phyloP scores from a whole-genome alignment of 1,140 invertebrate genomes.

The Lordiphosa stackelbergi region DNA sequence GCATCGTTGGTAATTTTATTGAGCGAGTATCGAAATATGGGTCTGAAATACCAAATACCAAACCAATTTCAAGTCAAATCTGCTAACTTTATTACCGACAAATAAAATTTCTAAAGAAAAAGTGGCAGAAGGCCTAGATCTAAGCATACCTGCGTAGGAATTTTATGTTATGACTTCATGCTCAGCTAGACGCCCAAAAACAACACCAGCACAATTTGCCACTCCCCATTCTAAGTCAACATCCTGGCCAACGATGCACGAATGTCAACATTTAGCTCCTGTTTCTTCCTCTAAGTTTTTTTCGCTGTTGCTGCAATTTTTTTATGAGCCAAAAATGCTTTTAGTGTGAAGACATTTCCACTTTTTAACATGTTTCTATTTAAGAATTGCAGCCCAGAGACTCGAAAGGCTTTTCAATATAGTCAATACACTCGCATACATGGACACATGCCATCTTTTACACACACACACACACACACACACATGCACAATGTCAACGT shows the following conservation, averaged over 20 bases:
- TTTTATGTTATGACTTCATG: background rate
- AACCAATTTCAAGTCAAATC: too few relatives aligned
- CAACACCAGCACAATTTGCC: too few relatives aligned
- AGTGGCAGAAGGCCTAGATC: too few relatives aligned
- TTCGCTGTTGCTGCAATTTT: constrained; percentile 4
- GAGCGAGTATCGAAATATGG: too few relatives aligned
- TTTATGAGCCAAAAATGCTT: constrained; percentile 47
- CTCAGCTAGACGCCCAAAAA: background rate
- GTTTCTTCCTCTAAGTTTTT: constrained; percentile 10
- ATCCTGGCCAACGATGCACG: constrained; percentile 10
- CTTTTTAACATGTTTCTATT: constrained; percentile 60
- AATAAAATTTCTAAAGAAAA: too few relatives aligned
- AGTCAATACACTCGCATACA: constrained; percentile 35
- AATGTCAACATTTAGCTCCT: constrained; percentile 27
- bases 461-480: constrained; percentile 15
- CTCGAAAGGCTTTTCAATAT: constrained; percentile 46
- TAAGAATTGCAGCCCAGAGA: constrained; percentile 40
- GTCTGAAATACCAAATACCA: too few relatives aligned
- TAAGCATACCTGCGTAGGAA: too few relatives aligned
- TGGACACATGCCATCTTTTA: background rate
- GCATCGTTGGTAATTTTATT: too few relatives aligned
- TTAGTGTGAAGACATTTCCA: constrained; percentile 61
- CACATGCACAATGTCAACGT: constrained; percentile 58
- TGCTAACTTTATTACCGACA: too few relatives aligned
- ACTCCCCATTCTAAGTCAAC: background rate